Evolutionary conservation across 2,113 vertebrate species (phyloP), one percentile per base, ranked within the genome.

Genomic region (Pseudopipra pipra): DNA sequence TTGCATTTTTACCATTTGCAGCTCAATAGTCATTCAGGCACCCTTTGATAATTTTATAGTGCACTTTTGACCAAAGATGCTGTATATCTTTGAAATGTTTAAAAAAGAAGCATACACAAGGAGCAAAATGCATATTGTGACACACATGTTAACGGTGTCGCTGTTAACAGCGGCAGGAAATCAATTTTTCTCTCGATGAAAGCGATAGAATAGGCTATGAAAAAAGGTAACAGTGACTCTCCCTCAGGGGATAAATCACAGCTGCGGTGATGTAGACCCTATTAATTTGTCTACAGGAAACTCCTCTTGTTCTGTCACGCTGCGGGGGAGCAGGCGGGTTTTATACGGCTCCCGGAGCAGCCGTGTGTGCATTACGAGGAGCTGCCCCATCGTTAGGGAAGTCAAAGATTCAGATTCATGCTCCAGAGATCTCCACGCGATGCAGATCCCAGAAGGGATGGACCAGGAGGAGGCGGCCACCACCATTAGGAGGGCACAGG

Each of bases 51-150:
- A 19, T 58, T 13, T 71, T 61, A 7, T 2, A 1, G 6, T 31
- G 25, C 4, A 28, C 8, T 52, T 90, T 84, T 59, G 54, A 94
- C 28, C 14, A 28, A 54, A 30, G 10, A 16, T 30, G 9, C 19
- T 49, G 9, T n/a, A 46, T 51, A 23, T 43, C 25, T 41, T 85
- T 23, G 22, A 75, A 88, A 85, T 17, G 3, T 46, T 86, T 77
- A 58, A 86, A 12, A 3, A 78, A 55, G 43, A 72, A 79, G 20
- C 12, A 78, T 78, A 49, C 8, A 65, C 24, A 33, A 75, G 72
- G 9, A 15, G 6, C 5, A 58, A 58, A 51, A 59, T 0, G 0
- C 7, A 2, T 14, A n/a, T 25, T 5, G 8, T 28, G 61, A 23
- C 6, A 31, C 22, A 33, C 2, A 15, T 1, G 8, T 46, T 56